Evolutionary conservation across 2,797 vertebrate genomes (phyloP), one percentile per base, ranked within the genome.

Genomic region (Gadopsis bispinosus): DNA sequence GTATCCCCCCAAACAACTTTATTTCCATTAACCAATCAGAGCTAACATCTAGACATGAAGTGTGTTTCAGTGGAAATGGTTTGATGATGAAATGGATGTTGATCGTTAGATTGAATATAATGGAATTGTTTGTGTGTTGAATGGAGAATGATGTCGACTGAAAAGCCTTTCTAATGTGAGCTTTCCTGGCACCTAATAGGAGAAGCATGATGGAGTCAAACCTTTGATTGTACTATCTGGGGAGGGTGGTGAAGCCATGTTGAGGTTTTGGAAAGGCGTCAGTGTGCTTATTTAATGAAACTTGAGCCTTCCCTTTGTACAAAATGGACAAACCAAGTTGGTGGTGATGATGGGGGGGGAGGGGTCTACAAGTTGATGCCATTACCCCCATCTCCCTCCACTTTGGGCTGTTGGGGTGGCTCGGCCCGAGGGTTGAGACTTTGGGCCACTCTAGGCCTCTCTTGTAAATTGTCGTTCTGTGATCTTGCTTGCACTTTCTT

Each of bases 401-500:
- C 56, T 73, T 74, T 26, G 43, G 65, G 70, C 74, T 67, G 50
- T 47, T 22, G 47, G 75, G 68, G 56, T 2, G 69, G 67, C 61
- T 73, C 35, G 19, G 54, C 65, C 75, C 39, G 72, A 80, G 74
- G 37, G 58, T 84, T 51, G 74, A 87, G 82, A 85, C 77, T 83
- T 75, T 67, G 70, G 80, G 87, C 84, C 83, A 22, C 63, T 83
- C 59, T 54, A 7, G 73, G 85, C 79, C 82, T 79, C 73, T 91
- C 77, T 84, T 94, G 93, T 94, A 94, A 87, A 94, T 91, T 88
- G 83, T 89, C 26, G 76, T 94, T 92, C 82, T 89, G 94, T 94
- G 89, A 93, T 94, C 79, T 94, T 94, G 91, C 93, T 94, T 94
- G 93, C 92, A 94, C 88, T 92, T 71, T 74, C 85, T 79, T 70